A percentile compares a stretch with the other conserved stretches of the same genome.
These are phyloP conservation scores for Andrena bicolor DNA, from an alignment of 2,888 invertebrate genomes.

Conservation along the genomic window DNA sequence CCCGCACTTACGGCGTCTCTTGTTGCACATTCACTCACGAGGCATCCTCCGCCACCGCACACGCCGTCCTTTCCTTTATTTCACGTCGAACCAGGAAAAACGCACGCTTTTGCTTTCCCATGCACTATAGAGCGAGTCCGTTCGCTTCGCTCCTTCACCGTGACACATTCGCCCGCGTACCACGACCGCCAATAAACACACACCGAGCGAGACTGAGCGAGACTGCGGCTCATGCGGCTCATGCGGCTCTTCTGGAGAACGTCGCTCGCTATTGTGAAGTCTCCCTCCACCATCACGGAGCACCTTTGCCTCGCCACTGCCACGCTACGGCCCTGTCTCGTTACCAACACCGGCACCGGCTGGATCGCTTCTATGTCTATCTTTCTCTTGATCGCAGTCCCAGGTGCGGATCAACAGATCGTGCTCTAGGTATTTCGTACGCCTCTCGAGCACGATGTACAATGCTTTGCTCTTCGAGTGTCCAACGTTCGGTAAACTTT, in stretches of 20 bases:
- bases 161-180: constrained; percentile 66
- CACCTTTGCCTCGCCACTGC: constrained; percentile 25
- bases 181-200: constrained; percentile 69
- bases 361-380: constrained; percentile 53
- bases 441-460: background rate
- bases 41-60: constrained; percentile 55
- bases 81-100: constrained; percentile 14
- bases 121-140: constrained; percentile 44
- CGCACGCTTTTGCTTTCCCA: constrained; percentile 48
- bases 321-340: constrained; percentile 50
- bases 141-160: constrained; percentile 51
- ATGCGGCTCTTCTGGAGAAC: constrained; percentile 74
- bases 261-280: constrained; percentile 55
- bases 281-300: constrained; percentile 45
- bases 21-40: constrained; percentile 65
- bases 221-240: too few species aligned
- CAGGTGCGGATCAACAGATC: constrained; percentile 54
- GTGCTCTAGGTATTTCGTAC: background rate
- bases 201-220: constrained; percentile 75
- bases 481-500: too few species aligned
- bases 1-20: constrained; percentile 64
- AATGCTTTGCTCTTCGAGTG: background rate
- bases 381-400: constrained; percentile 45
- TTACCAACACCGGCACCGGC: constrained; percentile 53
- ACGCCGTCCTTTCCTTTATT: constrained; percentile 13